Base-by-base conservation (phyloP, 1,140 invertebrate genomes). In the Andrena cerasifolii region DNA sequence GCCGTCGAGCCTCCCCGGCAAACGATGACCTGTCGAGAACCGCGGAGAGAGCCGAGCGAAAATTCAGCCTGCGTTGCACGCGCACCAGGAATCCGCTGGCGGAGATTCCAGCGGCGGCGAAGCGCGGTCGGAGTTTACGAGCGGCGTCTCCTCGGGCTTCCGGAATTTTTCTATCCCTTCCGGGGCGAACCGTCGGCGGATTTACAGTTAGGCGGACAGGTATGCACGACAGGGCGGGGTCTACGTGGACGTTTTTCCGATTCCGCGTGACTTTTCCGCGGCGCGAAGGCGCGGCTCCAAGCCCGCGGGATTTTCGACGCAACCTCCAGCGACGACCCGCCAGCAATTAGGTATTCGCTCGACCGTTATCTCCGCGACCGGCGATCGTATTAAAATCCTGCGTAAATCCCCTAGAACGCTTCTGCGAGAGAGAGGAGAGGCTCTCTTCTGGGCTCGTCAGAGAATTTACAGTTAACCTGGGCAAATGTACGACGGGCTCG, bases 131-230 rank as follows among this genome's bases (percentile, higher is more conserved):
- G 54, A 18, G 43, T 85, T 84, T 85, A 85, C 79, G 79, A 78
- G 62, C 82, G 82, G 62, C 82, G 82, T 73, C 14, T 72, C 56
- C 14, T 72, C 56, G 49, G 18, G 61, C 70, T 85, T 83, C 73
- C 77, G 80, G 74, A 82, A 74, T 80, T 81, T 84, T 85, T 76
- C 54, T 70, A 54, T 70, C 36, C 75, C 73, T 84, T 82, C 73
- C 82, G 78, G 65, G 77, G 72, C 66, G 63, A 40, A 53, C 49
- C 58, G 65, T 24, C 40, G 43, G 45, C 4, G 1, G 40, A 66
- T 83, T 80, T 83, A 83, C 82, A 84, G 82, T 84, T 84, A 82
- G 33, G 24, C 51, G 3, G n/a, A 28, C 18, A 8, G 36, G 54
- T 24, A 56, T 54, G 26, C 33, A n/a, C 66, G 33, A 40, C 53